phyloP scores from a whole-genome alignment of 2,888 invertebrate species.

The Apodemia hepburni region DNA sequence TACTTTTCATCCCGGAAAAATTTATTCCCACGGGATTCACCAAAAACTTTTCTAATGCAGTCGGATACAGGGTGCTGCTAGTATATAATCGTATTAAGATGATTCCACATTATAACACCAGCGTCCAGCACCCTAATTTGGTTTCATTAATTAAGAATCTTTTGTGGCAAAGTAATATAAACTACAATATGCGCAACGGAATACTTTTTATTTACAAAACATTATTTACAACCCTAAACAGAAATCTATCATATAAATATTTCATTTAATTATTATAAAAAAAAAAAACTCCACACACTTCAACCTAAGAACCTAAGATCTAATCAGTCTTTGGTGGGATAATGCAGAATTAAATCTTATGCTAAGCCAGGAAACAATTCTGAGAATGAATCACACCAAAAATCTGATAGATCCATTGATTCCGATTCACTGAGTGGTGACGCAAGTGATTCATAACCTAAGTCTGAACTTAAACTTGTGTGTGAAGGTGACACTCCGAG shows the following conservation, averaged over 20 bases:
- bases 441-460: constrained; percentile 71
- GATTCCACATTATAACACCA: background rate
- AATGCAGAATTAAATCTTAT: constrained; percentile 57
- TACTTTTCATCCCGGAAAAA: no score
- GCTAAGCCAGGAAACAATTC: constrained; percentile 88
- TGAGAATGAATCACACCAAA: constrained; percentile 88
- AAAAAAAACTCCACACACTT: constrained; percentile 16
- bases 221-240: constrained; percentile 52
- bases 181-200: constrained; percentile 17
- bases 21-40: no score
- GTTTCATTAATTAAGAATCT: background rate
- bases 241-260: constrained; percentile 30
- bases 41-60: no score
- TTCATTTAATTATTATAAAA: background rate
- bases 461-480: constrained; percentile 63
- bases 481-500: constrained; percentile 65
- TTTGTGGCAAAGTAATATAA: background rate
- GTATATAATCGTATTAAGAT: no score
- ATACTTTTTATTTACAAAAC: constrained; percentile 51
- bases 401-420: constrained; percentile 78
- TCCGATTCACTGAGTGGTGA: constrained; percentile 72
- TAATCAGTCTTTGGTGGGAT: constrained; percentile 74
- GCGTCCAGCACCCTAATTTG: background rate
- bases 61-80: no score
- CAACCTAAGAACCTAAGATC: constrained; percentile 40